phyloP scores from a whole-genome alignment of 2,797 vertebrate genomes.

The Parauchenoglanis ngamensis region DNA sequence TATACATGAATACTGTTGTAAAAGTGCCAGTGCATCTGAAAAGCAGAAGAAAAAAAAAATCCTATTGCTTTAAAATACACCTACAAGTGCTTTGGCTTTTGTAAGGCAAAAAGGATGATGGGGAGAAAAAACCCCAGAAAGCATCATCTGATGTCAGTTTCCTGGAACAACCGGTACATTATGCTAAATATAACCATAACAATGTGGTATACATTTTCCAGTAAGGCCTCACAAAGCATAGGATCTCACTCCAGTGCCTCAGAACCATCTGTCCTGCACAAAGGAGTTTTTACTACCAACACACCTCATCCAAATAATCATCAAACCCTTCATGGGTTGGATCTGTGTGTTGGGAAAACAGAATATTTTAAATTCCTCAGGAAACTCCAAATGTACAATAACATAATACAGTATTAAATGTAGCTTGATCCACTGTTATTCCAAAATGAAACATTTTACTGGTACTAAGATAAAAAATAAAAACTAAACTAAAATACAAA shows the following conservation, averaged over 20 bases:
- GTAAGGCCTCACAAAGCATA: not conserved
- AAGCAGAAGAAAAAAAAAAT: conserved; percentile 22
- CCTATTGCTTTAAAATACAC: conserved; percentile 40
- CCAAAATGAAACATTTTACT: not conserved
- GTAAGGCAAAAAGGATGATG: conserved; percentile 26
- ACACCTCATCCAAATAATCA: not conserved
- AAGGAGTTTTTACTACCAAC: not conserved
- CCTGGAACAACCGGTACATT: not conserved
- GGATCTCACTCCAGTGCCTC: conserved; percentile 2
- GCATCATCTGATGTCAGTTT: not conserved
- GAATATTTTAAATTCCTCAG: conserved; percentile 1
- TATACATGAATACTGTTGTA: conserved; percentile 61
- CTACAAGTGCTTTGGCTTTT: conserved; percentile 50
- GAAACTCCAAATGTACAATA: not conserved
- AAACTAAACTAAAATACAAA: conserved; percentile 21
- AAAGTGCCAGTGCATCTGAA: conserved; percentile 76
- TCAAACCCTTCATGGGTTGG: not conserved
- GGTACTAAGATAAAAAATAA: not conserved
- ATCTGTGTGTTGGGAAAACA: not conserved
- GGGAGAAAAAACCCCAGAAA: not conserved
- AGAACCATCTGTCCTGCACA: not conserved
- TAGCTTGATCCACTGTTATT: conserved; percentile 14
- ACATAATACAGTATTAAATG: not conserved
- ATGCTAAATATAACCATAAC: conserved; percentile 14
- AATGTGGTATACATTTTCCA: conserved; percentile 1